Evolutionary conservation across 1,140 invertebrate species (phyloP).

Genomic region (Lepidostoma basale): DNA sequence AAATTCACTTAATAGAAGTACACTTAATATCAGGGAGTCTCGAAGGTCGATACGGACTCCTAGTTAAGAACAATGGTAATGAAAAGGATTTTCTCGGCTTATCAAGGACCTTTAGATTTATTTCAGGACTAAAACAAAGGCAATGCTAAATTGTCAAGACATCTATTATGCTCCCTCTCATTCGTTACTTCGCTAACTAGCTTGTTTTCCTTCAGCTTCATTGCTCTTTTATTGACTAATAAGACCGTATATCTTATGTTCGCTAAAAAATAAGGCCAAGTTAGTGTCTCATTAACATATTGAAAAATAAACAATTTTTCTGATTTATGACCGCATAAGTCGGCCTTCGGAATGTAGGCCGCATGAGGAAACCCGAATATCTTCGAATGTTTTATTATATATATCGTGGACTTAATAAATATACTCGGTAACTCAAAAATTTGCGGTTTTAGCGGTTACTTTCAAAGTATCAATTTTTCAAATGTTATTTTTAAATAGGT

Average conservation of each 20-base stretch:
- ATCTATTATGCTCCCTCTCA: constrained; percentile 5
- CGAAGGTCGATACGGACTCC: not conserved
- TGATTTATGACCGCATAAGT: too few relatives aligned
- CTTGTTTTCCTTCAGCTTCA: not conserved
- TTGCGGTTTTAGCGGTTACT: too few relatives aligned
- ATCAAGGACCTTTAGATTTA: constrained; percentile 11
- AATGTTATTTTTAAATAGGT: too few relatives aligned
- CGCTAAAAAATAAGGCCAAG: not conserved
- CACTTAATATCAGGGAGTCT: not conserved
- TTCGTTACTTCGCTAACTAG: not conserved
- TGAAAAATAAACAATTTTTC: not conserved
- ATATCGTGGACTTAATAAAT: too few relatives aligned
- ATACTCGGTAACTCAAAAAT: too few relatives aligned
- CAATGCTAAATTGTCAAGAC: constrained; percentile 4
- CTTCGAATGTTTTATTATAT: too few relatives aligned
- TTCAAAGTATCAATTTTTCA: too few relatives aligned
- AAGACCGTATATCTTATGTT: not conserved
- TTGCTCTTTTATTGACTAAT: not conserved
- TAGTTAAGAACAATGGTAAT: not conserved
- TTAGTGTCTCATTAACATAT: not conserved
- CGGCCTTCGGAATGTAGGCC: too few relatives aligned
- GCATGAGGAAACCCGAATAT: too few relatives aligned
- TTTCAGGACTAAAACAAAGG: constrained; percentile 5
- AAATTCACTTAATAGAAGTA: not conserved
- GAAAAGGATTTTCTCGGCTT: constrained; percentile 9